phyloP scores from a whole-genome alignment of 1,140 invertebrate species.

The Brachionus paranguensis region DNA sequence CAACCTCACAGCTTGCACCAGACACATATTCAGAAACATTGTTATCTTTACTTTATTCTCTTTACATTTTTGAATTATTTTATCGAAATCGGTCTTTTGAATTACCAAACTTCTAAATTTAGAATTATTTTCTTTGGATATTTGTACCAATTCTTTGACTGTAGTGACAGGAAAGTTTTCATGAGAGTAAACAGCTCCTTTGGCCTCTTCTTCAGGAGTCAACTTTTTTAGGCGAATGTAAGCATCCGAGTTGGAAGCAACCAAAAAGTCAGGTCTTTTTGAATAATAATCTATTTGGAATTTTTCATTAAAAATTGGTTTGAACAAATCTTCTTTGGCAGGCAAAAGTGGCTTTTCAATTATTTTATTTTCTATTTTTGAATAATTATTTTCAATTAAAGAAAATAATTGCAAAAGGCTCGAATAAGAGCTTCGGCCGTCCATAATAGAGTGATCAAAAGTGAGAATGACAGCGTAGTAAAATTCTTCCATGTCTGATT shows the following conservation, averaged over 20 bases:
- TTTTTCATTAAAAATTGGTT: neutral
- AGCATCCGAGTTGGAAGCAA: neutral
- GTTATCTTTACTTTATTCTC: conserved; percentile 25
- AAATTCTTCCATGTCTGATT: neutral
- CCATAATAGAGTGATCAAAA: conserved; percentile 38
- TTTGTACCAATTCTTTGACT: neutral
- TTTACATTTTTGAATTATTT: conserved; percentile 18
- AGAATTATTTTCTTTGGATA: conserved; percentile 19
- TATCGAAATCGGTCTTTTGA: neutral
- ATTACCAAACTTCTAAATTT: conserved; percentile 28
- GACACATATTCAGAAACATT: conserved; percentile 15
- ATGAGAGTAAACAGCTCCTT: neutral
- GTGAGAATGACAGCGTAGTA: conserved; percentile 4
- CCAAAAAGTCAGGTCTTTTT: neutral
- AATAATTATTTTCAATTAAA: conserved; percentile 12
- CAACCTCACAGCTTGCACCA: neutral
- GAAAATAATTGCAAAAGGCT: conserved; percentile 23
- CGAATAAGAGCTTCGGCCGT: neutral
- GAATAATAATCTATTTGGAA: neutral
- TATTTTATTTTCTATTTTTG: neutral
- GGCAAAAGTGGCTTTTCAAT: neutral
- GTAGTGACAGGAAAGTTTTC: neutral
- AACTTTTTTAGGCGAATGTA: conserved; percentile 6
- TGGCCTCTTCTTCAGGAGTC: neutral
- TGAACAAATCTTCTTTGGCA: conserved; percentile 25